Evolutionary conservation across 2,797 vertebrate species (phyloP), one percentile per base, ranked within the genome.

Genomic region (Pampus argenteus): DNA sequence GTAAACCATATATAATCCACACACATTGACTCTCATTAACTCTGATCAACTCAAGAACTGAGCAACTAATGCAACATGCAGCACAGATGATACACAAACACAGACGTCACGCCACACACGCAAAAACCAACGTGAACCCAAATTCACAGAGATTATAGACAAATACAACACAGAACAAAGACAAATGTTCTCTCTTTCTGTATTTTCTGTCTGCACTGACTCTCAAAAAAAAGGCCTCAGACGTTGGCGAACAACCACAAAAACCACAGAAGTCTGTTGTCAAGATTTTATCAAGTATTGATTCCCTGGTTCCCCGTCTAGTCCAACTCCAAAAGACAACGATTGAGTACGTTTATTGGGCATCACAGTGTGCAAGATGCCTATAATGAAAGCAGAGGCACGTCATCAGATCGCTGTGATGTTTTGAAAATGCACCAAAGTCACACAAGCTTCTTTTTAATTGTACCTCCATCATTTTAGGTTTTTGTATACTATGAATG

Each of bases 231-330:
- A 29, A 29, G 8, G 28, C 28, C 28, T 7, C 38, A 48, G 9
- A 74, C 51, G 36, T 18, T 31, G 45, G 68, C 48, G 6, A 31
- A 78, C 58, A 23, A 18, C 54, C 54, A 79, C 28, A 28, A 52
- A 71, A 28, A 40, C 60, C 40, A 38, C 48, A 54, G 10, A 45
- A 17, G 45, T 26, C 38, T 52, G 42, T 38, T 31, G 29, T 60
- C 34, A 47, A 36, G 74, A n/a, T 52, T 86, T 85, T 86, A 88
- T 82, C 80, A 40, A 72, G 77, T 80, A 83, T 83, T 26, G 71
- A 71, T 25, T 69, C 50, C 67, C 85, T 76, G 47, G 73, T 13
- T 62, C 22, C 78, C 14, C 50, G 34, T 57, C 34, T 36, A 36
- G 34, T 36, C 29, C 29, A 36, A 36, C 34, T 8, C 9, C 34